Evolutionary conservation across 2,888 invertebrate genomes (phyloP).

Genomic region (Glyphotaelius pellucidus): DNA sequence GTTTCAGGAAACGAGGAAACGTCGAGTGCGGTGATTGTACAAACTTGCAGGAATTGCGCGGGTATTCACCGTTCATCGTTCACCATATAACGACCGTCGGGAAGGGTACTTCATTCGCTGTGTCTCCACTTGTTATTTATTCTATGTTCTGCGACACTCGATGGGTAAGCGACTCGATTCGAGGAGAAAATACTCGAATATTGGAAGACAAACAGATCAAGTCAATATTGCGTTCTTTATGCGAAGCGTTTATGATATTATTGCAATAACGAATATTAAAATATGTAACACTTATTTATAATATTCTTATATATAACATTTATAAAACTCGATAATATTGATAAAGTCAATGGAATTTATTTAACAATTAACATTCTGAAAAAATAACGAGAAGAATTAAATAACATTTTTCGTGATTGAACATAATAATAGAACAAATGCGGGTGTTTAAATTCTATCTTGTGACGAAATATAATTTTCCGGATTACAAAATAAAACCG

Average conservation of each 20-base stretch:
- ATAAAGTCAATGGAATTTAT: slow-evolving; percentile 21
- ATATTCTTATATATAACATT: not conserved
- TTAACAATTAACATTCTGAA: slow-evolving; percentile 15
- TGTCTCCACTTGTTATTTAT: not conserved
- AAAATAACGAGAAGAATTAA: slow-evolving; percentile 1
- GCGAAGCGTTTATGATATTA: slow-evolving; percentile 4
- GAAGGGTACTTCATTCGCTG: not conserved
- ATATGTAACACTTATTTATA: slow-evolving; percentile 24
- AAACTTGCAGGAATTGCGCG: not conserved
- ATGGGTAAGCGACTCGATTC: not conserved
- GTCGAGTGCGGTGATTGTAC: slow-evolving; percentile 32
- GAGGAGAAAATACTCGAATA: slow-evolving; percentile 7
- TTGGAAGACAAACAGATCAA: slow-evolving; percentile 18
- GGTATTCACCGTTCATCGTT: not conserved
- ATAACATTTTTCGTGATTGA: not conserved
- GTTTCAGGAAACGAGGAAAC: slow-evolving; percentile 29
- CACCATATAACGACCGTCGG: not conserved
- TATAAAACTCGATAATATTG: not conserved
- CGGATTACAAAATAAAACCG: not conserved
- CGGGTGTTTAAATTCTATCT: not conserved
- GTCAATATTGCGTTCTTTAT: not conserved
- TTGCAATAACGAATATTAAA: not conserved
- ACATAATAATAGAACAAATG: not conserved
- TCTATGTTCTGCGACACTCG: not conserved
- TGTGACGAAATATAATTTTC: not conserved